Conservation (phyloP, 2,888 invertebrate species). For the Hecatera dysodea region DNA sequence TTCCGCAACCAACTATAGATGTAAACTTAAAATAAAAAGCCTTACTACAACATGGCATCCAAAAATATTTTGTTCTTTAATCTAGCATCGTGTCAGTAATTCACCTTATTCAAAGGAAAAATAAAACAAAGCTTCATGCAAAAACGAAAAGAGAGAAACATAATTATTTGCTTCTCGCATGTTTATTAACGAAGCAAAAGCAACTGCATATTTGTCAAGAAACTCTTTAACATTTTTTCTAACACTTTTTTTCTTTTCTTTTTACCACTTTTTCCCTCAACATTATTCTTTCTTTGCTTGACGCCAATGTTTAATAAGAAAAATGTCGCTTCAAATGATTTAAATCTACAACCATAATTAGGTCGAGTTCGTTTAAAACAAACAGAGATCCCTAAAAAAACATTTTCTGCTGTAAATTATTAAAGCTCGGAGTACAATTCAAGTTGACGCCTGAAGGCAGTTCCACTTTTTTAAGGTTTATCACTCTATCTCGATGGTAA, state of each 20-base stretch:
- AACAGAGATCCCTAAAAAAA: slow-evolving; percentile 52
- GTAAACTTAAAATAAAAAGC: no score
- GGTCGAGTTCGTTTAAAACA: slow-evolving; percentile 48
- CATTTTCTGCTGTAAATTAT: slow-evolving; percentile 62
- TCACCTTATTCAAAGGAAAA: neutral
- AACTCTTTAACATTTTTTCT: neutral
- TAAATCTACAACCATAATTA: slow-evolving; percentile 61
- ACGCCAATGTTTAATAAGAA: slow-evolving; percentile 29
- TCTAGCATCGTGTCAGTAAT: neutral
- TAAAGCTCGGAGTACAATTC: slow-evolving; percentile 56
- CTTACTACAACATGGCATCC: no score
- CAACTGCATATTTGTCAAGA: no score
- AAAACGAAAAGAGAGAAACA: neutral
- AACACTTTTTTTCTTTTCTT: slow-evolving; percentile 6
- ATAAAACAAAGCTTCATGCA: neutral
- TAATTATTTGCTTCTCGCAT: neutral
- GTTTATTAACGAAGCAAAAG: neutral
- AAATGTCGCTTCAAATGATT: slow-evolving; percentile 50
- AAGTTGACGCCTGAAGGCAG: slow-evolving; percentile 56
- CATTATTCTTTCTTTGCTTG: slow-evolving; percentile 32
- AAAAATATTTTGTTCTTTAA: neutral
- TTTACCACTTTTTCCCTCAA: neutral
- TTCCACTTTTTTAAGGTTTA: slow-evolving; percentile 40
- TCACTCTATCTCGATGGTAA: slow-evolving; percentile 49
- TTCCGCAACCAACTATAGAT: no score